Evolutionary conservation across 2,888 invertebrate genomes (phyloP), one percentile per base, ranked within the genome.

Genomic region (Callimorpha dominula): DNA sequence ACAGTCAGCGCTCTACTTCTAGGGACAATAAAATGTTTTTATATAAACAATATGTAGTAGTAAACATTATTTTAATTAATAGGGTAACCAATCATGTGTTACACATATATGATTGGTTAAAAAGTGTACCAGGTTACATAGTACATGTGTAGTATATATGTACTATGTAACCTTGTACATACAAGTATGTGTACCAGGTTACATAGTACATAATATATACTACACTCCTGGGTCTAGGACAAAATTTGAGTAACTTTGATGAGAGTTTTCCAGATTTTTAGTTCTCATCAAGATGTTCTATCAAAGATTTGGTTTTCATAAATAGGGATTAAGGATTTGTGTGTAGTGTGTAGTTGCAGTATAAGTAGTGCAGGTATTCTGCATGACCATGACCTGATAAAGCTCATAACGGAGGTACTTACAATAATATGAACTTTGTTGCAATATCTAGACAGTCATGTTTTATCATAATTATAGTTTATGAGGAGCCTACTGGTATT

Each of bases 401-500:
- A 12, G 46, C 15, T 15, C 31, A 67, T n/a, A 68, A 57, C 31
- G 31, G 17, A 9, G 43, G 20, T 31, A 46, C n/a, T 12, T 68
- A 66, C 17, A 68, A 49, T 60, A 46, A 15, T 68, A 49, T 15
- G 40, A 64, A 64, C 40, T 50, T 62, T 49, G 12, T 52, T 64
- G 52, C 7, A 52, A 65, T 71, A 83, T 84, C 81, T 81, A 79
- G 77, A 66, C 64, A 84, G 83, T 84, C 83, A 80, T 78, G 81
- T 85, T 75, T 54, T 65, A 64, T 73, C 54, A 75, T 66, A 73
- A 76, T 72, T 72, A 66, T 78, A 76, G 70, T 70, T 73, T 73
- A 77, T 80, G 76, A 85, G 75, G 81, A 92, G 93, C 94, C 95
- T 88, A 92, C 95, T 95, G 89, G 95, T 94, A 88, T 92, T 91